Evolutionary conservation across 2,797 vertebrate species (phyloP).

Genomic region (Heterohyrax brucei): DNA sequence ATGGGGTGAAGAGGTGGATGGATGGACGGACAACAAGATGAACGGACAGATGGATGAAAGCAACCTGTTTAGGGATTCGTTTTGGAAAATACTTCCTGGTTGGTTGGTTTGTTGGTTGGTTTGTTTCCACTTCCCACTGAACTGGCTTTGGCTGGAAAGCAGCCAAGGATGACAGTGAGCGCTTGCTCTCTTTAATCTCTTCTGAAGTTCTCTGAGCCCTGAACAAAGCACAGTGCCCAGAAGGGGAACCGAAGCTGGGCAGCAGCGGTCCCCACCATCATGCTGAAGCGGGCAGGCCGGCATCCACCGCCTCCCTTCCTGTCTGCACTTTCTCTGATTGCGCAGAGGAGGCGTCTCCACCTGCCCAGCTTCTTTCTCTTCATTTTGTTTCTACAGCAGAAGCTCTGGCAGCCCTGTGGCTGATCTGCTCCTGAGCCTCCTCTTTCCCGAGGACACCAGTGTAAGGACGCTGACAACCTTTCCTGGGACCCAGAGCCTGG

Average conservation of each 20-base stretch:
- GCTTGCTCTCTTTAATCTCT: background rate
- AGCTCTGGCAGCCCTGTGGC: background rate
- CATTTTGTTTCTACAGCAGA: no score
- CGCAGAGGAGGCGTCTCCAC: rapidly evolving
- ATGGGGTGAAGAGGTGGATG: background rate
- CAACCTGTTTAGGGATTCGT: background rate
- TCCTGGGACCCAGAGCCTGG: background rate
- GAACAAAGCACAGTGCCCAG: background rate
- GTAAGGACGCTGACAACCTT: background rate
- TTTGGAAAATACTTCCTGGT: background rate
- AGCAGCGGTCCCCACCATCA: background rate
- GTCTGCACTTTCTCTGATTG: background rate
- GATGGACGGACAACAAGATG: background rate
- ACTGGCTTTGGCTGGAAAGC: background rate
- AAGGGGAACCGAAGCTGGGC: rapidly evolving
- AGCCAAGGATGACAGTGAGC: background rate
- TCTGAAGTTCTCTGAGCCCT: background rate
- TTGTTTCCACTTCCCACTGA: background rate
- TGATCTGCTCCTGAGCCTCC: background rate
- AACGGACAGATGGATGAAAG: background rate
- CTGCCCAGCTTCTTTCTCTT: background rate
- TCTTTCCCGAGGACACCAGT: background rate
- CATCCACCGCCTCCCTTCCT: background rate
- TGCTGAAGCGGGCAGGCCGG: background rate
- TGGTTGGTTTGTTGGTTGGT: no score